These are phyloP conservation scores for Agriotes lineatus DNA, from an alignment of 2,888 invertebrate genomes.

Conservation along the genomic window DNA sequence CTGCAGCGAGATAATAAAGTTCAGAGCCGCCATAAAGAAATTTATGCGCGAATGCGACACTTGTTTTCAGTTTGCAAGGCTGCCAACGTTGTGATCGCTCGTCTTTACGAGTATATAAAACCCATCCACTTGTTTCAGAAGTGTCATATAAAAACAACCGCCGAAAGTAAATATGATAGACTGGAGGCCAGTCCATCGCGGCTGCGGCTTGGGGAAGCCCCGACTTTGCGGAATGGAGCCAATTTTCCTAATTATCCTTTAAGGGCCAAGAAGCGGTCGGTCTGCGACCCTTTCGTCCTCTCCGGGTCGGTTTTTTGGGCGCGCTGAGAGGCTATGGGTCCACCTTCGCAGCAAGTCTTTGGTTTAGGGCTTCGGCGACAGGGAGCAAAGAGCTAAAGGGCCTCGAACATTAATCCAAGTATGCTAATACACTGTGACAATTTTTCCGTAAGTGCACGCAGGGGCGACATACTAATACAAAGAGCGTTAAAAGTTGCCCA, in stretches of 20 bases:
- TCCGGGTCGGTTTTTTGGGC: background rate
- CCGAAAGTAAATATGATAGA: conserved; percentile 33
- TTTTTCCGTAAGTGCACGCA: conserved; percentile 53
- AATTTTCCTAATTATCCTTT: conserved; percentile 14
- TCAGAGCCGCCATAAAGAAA: conserved; percentile 50
- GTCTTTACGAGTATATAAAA: conserved; percentile 57
- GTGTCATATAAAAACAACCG: conserved; percentile 53
- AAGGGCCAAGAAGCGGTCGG: background rate
- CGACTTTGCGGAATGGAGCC: background rate
- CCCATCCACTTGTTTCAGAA: conserved; percentile 53
- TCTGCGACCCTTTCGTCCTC: background rate
- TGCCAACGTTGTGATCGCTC: conserved; percentile 49
- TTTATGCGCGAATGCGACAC: conserved; percentile 56
- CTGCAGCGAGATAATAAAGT: conserved; percentile 46
- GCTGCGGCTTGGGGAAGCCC: conserved; percentile 4
- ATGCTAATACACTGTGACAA: conserved; percentile 56
- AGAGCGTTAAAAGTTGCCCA: conserved; percentile 59
- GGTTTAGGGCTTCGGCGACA: background rate
- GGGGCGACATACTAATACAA: conserved; percentile 54
- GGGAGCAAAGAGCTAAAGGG: conserved; percentile 10
- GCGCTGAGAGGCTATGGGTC: background rate
- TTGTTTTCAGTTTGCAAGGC: conserved; percentile 55
- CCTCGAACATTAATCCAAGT: conserved; percentile 38
- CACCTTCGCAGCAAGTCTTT: conserved; percentile 1
- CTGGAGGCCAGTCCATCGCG: conserved; percentile 17